Conservation (phyloP, 2,888 invertebrate species). For the Peribatodes rhomboidaria region DNA sequence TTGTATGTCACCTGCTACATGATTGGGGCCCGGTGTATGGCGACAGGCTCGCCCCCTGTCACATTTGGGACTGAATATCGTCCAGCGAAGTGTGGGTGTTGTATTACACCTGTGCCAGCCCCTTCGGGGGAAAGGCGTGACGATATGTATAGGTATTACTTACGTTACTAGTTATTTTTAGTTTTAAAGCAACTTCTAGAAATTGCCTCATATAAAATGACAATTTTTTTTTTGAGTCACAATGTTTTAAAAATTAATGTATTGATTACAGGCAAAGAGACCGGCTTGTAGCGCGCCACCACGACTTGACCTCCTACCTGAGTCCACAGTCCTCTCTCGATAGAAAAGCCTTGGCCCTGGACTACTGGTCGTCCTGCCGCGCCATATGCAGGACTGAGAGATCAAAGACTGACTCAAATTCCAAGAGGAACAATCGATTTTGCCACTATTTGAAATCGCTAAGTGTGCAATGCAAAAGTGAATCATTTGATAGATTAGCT, state of each 20-base stretch:
- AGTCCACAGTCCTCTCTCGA: slow-evolving; percentile 81
- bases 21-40: too few relatives aligned
- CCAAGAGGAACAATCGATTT: slow-evolving; percentile 91
- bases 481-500: slow-evolving; percentile 81
- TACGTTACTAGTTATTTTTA: too few relatives aligned
- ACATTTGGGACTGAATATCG: too few relatives aligned
- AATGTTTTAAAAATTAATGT: not conserved
- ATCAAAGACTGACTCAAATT: slow-evolving; percentile 83
- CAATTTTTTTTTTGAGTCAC: not conserved
- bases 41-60: too few relatives aligned
- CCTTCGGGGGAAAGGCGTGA: too few relatives aligned
- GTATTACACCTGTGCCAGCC: too few relatives aligned
- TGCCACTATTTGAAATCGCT: slow-evolving; percentile 91
- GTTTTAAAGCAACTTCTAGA: too few relatives aligned
- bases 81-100: too few relatives aligned
- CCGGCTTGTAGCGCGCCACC: slow-evolving; percentile 69
- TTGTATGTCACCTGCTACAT: too few relatives aligned
- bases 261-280: slow-evolving; percentile 79
- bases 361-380: slow-evolving; percentile 90
- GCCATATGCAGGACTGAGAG: slow-evolving; percentile 90
- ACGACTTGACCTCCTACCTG: slow-evolving; percentile 79
- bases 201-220: too few relatives aligned
- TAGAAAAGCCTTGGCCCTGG: slow-evolving; percentile 85
- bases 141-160: too few relatives aligned
- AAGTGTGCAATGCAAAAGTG: slow-evolving; percentile 80